A percentile compares a stretch with the other conserved stretches of the same genome.
Conservation (phyloP, 1,140 invertebrate genomes). For the Drosophila prosaltans region DNA sequence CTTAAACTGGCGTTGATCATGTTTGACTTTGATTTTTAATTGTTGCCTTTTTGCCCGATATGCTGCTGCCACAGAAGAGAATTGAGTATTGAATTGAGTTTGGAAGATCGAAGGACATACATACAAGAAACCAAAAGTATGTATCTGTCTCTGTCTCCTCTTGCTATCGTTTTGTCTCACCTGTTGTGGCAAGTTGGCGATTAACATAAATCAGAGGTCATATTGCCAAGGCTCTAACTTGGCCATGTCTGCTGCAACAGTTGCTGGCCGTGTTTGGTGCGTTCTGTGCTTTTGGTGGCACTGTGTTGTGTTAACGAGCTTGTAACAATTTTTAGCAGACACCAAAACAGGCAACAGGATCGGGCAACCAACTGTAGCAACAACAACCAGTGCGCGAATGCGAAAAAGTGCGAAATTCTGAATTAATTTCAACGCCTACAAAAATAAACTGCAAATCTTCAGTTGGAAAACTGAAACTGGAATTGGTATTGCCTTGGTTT, state of each 20-base stretch:
- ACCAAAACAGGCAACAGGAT: conserved; percentile 4
- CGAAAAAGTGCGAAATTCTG: conserved; percentile 77
- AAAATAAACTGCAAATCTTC: conserved; percentile 46
- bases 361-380: background rate
- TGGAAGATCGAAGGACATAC: conserved; percentile 5
- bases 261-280: conserved; percentile 32
- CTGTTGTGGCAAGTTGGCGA: conserved; percentile 53
- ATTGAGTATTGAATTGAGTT: conserved; percentile 11
- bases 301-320: conserved; percentile 78
- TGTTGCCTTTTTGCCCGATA: conserved; percentile 60
- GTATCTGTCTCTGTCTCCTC: conserved; percentile 39
- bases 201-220: conserved; percentile 82
- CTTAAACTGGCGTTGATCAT: conserved; percentile 82
- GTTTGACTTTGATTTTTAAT: conserved; percentile 82
- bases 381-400: conserved; percentile 31
- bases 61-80: conserved; percentile 24
- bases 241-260: background rate
- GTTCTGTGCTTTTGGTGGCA: conserved; percentile 62
- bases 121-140: conserved; percentile 9
- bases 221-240: conserved; percentile 46
- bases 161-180: conserved; percentile 47
- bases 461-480: conserved; percentile 12
- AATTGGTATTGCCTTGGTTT: conserved; percentile 70
- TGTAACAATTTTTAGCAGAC: conserved; percentile 74
- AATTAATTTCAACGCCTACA: conserved; percentile 80